Conservation (phyloP, 2,888 invertebrate species). For the Ichneumoninae sp. region DNA sequence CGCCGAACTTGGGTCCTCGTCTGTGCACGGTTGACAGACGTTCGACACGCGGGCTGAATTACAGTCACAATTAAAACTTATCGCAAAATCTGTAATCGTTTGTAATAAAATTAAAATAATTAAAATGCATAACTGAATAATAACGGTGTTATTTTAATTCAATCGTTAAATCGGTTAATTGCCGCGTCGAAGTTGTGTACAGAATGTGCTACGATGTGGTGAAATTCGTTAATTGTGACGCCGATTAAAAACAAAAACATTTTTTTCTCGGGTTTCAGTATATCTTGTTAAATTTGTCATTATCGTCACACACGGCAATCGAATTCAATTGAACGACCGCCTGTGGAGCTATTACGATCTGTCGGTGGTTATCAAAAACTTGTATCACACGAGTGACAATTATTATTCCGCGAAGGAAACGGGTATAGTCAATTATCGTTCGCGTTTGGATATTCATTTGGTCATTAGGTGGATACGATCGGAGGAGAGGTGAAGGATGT, state of each 20-base stretch:
- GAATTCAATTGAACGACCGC: background rate
- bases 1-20: conserved; percentile 59
- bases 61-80: background rate
- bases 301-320: background rate
- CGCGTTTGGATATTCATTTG: conserved; percentile 18
- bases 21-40: conserved; percentile 43
- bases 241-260: background rate
- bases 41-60: conserved; percentile 42
- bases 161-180: background rate
- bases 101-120: background rate
- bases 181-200: background rate
- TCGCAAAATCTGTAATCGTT: background rate
- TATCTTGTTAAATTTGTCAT: background rate
- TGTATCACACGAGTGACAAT: background rate
- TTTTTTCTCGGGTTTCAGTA: background rate
- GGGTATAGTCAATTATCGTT: background rate
- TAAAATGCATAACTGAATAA: background rate
- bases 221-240: conserved; percentile 8
- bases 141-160: background rate
- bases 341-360: background rate
- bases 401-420: background rate
- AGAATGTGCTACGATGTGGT: background rate
- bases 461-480: conserved; percentile 2
- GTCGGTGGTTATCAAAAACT: background rate
- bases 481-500: conserved; percentile 59